Conservation (phyloP, 1,140 invertebrate species). For the Drepana arcuata region DNA sequence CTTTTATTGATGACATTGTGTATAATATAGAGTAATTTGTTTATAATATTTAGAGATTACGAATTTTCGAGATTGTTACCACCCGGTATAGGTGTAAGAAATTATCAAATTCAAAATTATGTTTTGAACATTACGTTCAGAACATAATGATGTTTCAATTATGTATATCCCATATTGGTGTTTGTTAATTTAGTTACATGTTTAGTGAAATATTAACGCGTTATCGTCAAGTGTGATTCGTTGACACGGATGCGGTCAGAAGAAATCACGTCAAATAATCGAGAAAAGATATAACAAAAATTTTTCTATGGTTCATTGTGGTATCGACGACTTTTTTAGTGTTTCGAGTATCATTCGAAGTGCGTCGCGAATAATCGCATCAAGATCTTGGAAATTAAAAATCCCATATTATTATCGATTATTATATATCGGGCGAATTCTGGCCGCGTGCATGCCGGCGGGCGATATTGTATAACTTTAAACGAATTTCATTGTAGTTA, state of each 20-base stretch:
- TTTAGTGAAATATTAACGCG: constrained; percentile 53
- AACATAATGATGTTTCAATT: constrained; percentile 29
- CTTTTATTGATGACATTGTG: constrained; percentile 61
- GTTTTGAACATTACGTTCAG: constrained; percentile 35
- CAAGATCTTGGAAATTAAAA: no score
- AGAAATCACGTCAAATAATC: no score
- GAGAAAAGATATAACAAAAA: no score
- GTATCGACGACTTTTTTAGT: no score
- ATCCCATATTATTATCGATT: no score
- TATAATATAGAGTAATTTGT: constrained; percentile 55
- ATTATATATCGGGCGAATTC: no score
- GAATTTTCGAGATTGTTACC: constrained; percentile 67
- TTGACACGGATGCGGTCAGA: no score
- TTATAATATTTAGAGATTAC: constrained; percentile 66
- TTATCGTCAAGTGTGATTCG: no score
- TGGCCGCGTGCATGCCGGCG: no score
- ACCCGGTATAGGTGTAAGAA: constrained; percentile 50
- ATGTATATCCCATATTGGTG: constrained; percentile 35
- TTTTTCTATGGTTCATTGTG: no score
- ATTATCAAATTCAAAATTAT: constrained; percentile 34
- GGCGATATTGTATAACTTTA: constrained; percentile 48
- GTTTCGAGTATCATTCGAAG: no score
- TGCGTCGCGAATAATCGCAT: no score
- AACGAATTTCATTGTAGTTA: constrained; percentile 50
- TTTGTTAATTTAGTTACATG: constrained; percentile 55